Percentiles rank a stretch among this genome's conserved stretches.
Evolutionary conservation across 2,797 vertebrate genomes (phyloP).

Genomic region (Fistularia commersonii): DNA sequence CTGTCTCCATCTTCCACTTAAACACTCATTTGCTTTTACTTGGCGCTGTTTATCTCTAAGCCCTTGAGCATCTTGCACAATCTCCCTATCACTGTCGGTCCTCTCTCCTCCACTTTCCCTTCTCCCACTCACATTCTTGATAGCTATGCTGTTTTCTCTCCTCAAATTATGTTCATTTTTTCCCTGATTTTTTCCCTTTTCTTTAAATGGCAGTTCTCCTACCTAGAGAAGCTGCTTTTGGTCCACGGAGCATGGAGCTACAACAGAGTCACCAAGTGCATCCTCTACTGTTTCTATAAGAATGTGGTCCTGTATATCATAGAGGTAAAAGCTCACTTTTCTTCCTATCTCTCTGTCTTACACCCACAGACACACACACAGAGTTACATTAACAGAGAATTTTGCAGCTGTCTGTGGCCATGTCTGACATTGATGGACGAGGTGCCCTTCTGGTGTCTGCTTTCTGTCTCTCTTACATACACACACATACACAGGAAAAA

Average conservation of each 20-base stretch:
- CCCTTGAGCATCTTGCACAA: conserved; percentile 18
- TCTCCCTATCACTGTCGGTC: conserved; percentile 25
- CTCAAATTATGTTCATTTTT: neutral
- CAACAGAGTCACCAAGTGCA: conserved; percentile 97
- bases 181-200: neutral
- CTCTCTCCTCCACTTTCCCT: conserved; percentile 9
- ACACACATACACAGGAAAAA: conserved; percentile 24
- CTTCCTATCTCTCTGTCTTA: neutral
- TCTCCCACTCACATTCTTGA: conserved; percentile 11
- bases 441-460: conserved; percentile 73
- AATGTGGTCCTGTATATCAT: conserved; percentile 99
- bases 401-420: conserved; percentile 76
- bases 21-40: conserved; percentile 21
- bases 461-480: conserved; percentile 65
- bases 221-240: conserved; percentile 92
- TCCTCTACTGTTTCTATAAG: conserved; percentile 99
- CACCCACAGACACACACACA: conserved; percentile 32
- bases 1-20: conserved; percentile 16
- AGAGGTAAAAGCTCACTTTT: conserved; percentile 80
- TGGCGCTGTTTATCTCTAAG: conserved; percentile 25
- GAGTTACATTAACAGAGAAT: conserved; percentile 72
- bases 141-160: conserved; percentile 3
- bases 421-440: conserved; percentile 77
- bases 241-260: conserved; percentile 99
- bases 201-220: conserved; percentile 80